Base-by-base conservation (phyloP, 2,797 vertebrate genomes). In the Centropyge bicolor region DNA sequence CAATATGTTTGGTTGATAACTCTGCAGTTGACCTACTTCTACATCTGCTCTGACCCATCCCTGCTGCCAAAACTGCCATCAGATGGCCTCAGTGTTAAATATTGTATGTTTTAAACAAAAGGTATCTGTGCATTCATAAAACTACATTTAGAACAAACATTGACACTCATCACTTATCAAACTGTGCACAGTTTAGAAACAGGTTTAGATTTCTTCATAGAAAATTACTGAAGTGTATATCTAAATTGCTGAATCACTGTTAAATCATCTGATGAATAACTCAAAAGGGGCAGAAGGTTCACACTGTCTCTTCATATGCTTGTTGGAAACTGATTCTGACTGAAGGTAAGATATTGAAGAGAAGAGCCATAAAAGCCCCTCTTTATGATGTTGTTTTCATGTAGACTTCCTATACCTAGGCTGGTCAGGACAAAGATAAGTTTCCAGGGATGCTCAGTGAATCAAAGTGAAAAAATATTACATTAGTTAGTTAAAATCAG, bases 11-110 rank as follows among this genome's bases (percentile, higher is more conserved):
- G 38, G 45, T 14, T 45, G 4, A 69, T 56, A 27, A 56, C 0
- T 49, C 6, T 1, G 64, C 20, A 43, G 74, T 12, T 62, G 60
- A 61, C 78, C 71, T 76, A 72, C 45, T 70, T 76, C 5, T 31
- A 31, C 27, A 31, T 27, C 57, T 8, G 36, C 16, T 72, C 22
- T 54, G 20, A 9, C 12, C 3, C 41, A 14, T 22, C n/a, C 13
- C 5, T 8, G 43, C 46, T 9, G 27, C 13, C 36, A 74, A 66
- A 74, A 35, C 35, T 43, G 48, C 22, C 1, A 24, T 46, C 41
- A 63, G 10, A 69, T 36, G 5, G 43, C 2, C n/a, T 13, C 46
- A 2, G 46, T 55, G 19, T 61, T 48, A 41, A 27, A 68, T 59
- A 36, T 38, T 65, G 8, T 13, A 20, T 9, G 3, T 3, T 19